Evolutionary conservation across 2,797 vertebrate genomes (phyloP), one percentile per base, ranked within the genome.

Genomic region (Odontamblyopus rebecca): DNA sequence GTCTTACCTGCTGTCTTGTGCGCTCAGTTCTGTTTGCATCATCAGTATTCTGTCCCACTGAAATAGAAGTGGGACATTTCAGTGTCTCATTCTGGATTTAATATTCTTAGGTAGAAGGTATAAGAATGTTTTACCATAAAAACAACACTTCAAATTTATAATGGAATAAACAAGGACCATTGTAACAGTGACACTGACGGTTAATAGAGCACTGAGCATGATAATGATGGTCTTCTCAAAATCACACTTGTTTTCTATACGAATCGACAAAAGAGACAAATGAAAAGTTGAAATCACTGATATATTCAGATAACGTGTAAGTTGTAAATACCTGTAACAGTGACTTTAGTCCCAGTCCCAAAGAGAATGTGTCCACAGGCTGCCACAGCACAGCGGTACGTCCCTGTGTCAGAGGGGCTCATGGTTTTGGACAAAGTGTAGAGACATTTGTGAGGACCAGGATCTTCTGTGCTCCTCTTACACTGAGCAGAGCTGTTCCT

Each of bases 211-310:
- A 61, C 60, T 61, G 2, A 41, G 18, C 7, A 61, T 50, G 18
- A 82, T 0, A 68, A 75, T 61, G 19, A 82, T 0, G n/a, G 72
- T 0, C 3, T 19, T 53, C 44, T 23, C 19, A 0, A 1, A 26
- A 11, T n/a, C 35, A 1, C 15, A 26, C 1, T 1, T 27, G 5
- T 38, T 15, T 1, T 16, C 60, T 72, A 4, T 51, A 73, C 61
- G 7, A 26, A 64, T 12, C 70, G 6, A 69, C 4, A 9, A 50
- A 30, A 54, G 2, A 6, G 67, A 64, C 74, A 56, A 18, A 53
- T 64, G 0, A 41, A 59, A 54, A n/a, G n/a, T n/a, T 38, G n/a
- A 1, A 26, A 35, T 32, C 0, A 32, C 13, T 0, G 0, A 1
- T 27, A 68, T 0, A 57, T 18, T 44, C 2, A 57, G 0, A 67